Evolutionary conservation across 2,797 vertebrate species (phyloP).

Genomic region (Hyperoplus immaculatus): DNA sequence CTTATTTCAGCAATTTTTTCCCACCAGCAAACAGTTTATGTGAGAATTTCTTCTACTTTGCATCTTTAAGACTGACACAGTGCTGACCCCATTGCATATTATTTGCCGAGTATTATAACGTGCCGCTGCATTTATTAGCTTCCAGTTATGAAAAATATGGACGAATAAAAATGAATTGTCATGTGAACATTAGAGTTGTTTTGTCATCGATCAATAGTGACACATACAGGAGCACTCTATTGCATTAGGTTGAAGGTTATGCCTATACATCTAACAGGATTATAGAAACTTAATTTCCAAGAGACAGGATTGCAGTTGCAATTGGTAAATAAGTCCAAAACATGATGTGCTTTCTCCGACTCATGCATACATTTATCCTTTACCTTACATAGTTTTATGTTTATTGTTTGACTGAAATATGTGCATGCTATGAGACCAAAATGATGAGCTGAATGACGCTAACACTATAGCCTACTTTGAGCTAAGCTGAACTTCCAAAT

Average conservation of each 20-base stretch:
- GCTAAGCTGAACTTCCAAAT: not conserved
- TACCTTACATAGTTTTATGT: too few species aligned
- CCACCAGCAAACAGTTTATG: not conserved
- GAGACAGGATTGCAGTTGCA: not conserved
- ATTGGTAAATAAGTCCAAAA: too few species aligned
- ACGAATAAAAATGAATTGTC: conserved; percentile 1
- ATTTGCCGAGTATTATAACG: conserved; percentile 41
- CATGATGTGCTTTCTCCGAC: too few species aligned
- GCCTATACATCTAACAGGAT: not conserved
- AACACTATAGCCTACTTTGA: not conserved
- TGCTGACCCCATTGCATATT: conserved; percentile 41
- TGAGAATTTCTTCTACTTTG: conserved; percentile 34
- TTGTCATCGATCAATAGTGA: too few species aligned
- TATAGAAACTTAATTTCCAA: not conserved
- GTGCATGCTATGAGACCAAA: not conserved
- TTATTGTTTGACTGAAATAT: too few species aligned
- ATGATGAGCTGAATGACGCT: not conserved
- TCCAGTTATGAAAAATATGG: conserved; percentile 20
- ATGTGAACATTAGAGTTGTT: not conserved
- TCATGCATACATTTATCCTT: too few species aligned
- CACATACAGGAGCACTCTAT: not conserved
- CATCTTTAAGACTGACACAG: conserved; percentile 51
- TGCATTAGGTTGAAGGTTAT: not conserved
- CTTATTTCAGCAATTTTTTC: conserved; percentile 40
- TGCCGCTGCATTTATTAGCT: conserved; percentile 16